Evolutionary conservation across 2,113 vertebrate species (phyloP), one percentile per base, ranked within the genome.

Genomic region (Tautogolabrus adspersus): DNA sequence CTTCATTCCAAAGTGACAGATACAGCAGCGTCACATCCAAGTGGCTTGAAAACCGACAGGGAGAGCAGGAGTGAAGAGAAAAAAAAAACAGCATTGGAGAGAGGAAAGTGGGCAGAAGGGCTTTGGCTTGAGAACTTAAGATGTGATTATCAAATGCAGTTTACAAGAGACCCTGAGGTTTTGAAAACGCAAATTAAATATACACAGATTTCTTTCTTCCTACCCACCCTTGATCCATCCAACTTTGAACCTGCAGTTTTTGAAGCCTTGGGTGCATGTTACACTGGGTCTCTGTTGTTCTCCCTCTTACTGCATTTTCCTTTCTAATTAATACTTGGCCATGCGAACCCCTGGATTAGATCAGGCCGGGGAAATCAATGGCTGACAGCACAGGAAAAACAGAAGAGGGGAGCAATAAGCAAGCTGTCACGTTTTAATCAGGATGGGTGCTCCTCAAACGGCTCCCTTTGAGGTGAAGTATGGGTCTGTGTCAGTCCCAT

Each of bases 321-420:
- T 76, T 80, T 83, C 83, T 93, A 91, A 92, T 93, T 93, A 93
- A 93, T 87, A 84, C 88, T 77, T 66, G 68, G 81, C 75, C 87
- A 73, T 79, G 77, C 90, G 81, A 92, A 88, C 81, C 76, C 73
- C 56, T 2, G 86, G 91, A 91, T 93, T 92, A 93, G 84, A 89
- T 91, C 80, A 88, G 87, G 63, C 79, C 68, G 51, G 68, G 86
- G 85, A 91, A 93, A 92, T 92, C 90, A 88, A 93, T 92, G 87
- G 59, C 83, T 87, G 71, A 74, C 77, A 74, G 81, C 61, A 64
- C 47, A 66, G 66, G 16, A 80, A 77, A 81, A 73, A 61, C 46
- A 16, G 22, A 75, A 30, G 66, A 68, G 67, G 49, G 30, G 30
- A 59, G 75, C 78, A 65, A 85, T 72, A 78, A 82, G 79, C 60